These are phyloP conservation scores for Virgularia gustaviana DNA, from an alignment of 92 coral and sea anemone species.

Conservation along the genomic window DNA sequence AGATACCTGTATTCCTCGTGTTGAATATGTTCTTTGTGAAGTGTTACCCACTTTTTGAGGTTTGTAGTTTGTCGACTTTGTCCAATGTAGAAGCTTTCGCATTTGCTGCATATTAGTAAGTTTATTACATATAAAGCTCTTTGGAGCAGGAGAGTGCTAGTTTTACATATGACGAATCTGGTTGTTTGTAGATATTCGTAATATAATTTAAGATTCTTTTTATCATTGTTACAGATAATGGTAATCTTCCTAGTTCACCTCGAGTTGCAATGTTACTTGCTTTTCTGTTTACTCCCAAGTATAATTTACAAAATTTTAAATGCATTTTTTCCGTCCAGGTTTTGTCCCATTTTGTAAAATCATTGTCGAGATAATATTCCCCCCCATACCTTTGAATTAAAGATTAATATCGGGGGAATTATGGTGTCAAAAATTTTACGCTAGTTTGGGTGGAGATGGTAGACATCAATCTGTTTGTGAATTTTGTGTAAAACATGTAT, in stretches of 20 bases:
- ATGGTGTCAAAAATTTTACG: not conserved
- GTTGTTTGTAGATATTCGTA: constrained; percentile 10
- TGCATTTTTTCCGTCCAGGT: constrained; percentile 38
- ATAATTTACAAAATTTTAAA: constrained; percentile 44
- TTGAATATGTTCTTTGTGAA: too few relatives aligned
- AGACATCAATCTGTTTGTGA: not conserved
- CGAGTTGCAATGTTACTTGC: constrained; percentile 44
- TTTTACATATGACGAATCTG: constrained; percentile 29
- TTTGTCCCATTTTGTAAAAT: constrained; percentile 44
- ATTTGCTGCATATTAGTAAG: too few relatives aligned
- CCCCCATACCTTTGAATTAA: constrained; percentile 54
- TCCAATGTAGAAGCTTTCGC: too few relatives aligned
- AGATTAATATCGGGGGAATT: constrained; percentile 42
- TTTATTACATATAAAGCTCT: not conserved
- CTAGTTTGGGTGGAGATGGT: not conserved
- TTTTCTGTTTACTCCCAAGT: constrained; percentile 46
- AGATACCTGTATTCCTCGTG: too few relatives aligned
- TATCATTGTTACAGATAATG: constrained; percentile 22
- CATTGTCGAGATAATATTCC: not conserved
- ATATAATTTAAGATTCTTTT: constrained; percentile 20
- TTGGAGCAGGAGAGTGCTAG: constrained; percentile 2
- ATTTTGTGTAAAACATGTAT: not conserved
- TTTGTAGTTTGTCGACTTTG: too few relatives aligned
- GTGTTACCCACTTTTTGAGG: too few relatives aligned
- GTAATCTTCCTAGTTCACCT: constrained; percentile 50